Evolutionary conservation across 53 echinoderm and acorn worm species (phyloP).

Genomic region (Actinopyga echinites): DNA sequence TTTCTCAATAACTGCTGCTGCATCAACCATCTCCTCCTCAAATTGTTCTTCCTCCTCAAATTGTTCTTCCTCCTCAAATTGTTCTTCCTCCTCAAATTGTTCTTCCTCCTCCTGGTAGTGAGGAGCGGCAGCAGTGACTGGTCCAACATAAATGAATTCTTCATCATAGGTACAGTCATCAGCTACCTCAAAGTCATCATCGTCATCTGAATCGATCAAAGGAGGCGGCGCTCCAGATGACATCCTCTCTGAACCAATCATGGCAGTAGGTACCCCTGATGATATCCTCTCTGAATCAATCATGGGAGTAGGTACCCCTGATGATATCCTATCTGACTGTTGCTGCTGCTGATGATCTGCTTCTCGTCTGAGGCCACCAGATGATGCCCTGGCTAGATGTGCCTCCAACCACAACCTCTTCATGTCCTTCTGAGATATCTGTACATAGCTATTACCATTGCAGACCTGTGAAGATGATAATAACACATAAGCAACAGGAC

Average conservation of each 20-base stretch:
- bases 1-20: too few relatives aligned
- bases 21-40: neutral
- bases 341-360: neutral
- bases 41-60: neutral
- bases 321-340: neutral
- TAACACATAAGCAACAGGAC: neutral
- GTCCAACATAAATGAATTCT: constrained; percentile 41
- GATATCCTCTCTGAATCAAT: too few relatives aligned
- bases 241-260: neutral
- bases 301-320: neutral
- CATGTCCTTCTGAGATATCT: constrained; percentile 68
- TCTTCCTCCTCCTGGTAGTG: neutral
- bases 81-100: too few relatives aligned
- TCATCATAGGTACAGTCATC: constrained; percentile 37
- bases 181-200: constrained; percentile 38
- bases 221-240: constrained; percentile 12
- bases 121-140: neutral
- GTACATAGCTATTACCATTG: constrained; percentile 72
- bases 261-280: neutral
- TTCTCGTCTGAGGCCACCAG: constrained; percentile 10
- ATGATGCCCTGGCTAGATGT: neutral
- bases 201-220: constrained; percentile 21
- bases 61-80: neutral
- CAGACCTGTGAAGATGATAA: constrained; percentile 59
- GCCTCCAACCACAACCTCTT: constrained; percentile 60